phyloP scores from a whole-genome alignment of 1,140 invertebrate genomes.

The Sitophilus oryzae region DNA sequence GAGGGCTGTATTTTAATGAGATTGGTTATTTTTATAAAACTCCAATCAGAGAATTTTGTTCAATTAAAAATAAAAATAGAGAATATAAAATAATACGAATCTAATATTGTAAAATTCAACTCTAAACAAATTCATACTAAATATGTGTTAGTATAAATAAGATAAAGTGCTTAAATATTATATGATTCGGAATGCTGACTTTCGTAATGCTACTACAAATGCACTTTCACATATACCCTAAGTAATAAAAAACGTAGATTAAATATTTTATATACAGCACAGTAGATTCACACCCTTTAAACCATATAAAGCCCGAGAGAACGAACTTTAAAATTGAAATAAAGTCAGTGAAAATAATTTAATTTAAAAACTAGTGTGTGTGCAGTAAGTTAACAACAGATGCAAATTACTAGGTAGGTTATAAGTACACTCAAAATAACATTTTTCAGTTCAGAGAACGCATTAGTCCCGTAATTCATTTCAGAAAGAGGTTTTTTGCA shows the following conservation, averaged over 20 bases:
- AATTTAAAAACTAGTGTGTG: not conserved
- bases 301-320: not conserved
- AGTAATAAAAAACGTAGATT: slow-evolving; percentile 7
- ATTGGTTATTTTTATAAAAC: no score
- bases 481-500: slow-evolving; percentile 5
- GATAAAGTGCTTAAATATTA: no score
- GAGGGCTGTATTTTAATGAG: no score
- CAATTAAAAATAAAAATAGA: no score
- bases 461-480: not conserved
- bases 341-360: not conserved
- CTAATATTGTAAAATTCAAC: no score
- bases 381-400: not conserved
- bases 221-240: slow-evolving; percentile 6
- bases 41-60: no score
- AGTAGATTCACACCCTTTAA: not conserved
- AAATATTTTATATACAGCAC: not conserved
- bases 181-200: no score
- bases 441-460: not conserved
- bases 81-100: no score
- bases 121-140: no score
- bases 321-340: not conserved
- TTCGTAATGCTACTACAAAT: slow-evolving; percentile 2
- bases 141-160: no score
- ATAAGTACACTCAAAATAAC: not conserved
- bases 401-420: not conserved